phyloP scores from a whole-genome alignment of 2,113 vertebrate genomes.

The Tichodroma muraria region DNA sequence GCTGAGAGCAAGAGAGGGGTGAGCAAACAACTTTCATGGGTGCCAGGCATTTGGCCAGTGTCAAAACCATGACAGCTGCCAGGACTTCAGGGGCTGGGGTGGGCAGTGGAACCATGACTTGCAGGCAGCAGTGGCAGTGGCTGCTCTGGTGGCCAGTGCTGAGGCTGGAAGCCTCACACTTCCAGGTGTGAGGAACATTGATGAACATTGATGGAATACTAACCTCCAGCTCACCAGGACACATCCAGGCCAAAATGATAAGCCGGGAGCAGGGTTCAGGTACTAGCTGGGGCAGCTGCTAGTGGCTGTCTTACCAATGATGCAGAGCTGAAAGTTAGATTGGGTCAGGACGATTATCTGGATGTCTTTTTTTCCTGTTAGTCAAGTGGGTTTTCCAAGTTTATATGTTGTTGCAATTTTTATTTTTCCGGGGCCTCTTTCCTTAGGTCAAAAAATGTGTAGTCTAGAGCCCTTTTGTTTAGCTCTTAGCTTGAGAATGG shows the following conservation, averaged over 20 bases:
- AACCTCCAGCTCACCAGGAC: fast-evolving
- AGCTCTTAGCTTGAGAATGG: conserved; percentile 5
- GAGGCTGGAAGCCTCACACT: too few relatives aligned
- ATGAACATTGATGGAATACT: background rate
- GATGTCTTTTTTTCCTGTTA: background rate
- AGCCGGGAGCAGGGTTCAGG: background rate
- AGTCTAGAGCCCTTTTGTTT: conserved; percentile 46
- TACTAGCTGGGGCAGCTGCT: background rate
- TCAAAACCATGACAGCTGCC: background rate
- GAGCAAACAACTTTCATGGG: too few relatives aligned
- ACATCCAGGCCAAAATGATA: background rate
- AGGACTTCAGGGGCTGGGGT: background rate
- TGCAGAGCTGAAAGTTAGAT: background rate
- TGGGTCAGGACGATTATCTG: background rate
- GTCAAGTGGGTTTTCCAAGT: conserved; percentile 37
- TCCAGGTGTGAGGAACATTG: too few relatives aligned
- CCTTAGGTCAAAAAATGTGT: conserved; percentile 46
- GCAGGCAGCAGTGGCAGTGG: background rate
- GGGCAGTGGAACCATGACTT: background rate
- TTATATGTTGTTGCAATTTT: background rate
- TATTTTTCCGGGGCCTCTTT: background rate
- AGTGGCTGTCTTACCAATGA: background rate
- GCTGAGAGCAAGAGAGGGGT: background rate
- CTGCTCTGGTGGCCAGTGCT: background rate
- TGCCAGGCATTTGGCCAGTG: background rate